Base-by-base conservation (phyloP, 2,113 vertebrate species). In the Neolamprologus sp. region DNA sequence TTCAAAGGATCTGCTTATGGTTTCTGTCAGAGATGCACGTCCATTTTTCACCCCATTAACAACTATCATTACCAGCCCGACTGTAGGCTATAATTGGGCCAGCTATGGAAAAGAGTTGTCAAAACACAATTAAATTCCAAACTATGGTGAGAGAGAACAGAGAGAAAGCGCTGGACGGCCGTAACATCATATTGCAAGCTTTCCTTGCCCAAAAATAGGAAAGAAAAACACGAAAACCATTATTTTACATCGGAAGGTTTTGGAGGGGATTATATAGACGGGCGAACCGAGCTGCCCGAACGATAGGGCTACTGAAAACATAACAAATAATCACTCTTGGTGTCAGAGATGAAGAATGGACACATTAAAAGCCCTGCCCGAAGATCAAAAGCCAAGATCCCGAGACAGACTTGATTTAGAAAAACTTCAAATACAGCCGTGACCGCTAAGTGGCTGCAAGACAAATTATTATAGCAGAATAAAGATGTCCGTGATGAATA, bases 101-200 rank as follows among this genome's bases (percentile, higher is more conserved):
- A 89, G 93, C 92, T 90, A 89, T 92, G 91, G 93, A 96, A 96
- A 96, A 95, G 93, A 96, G 94, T 96, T 95, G 94, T 96, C 96
- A 96, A 96, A 97, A 96, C 94, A 96, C 94, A 96, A 97, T 96
- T 96, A 96, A 95, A 94, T 94, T 94, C 93, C 92, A 95, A 94
- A 93, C 90, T 94, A 94, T 88, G 93, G 94, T 93, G 91, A 93
- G 89, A 89, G 92, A 93, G 92, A 93, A 90, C 87, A 94, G 92
- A 92, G 87, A 89, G 87, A 92, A 93, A 92, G 91, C 3, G 83
- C 85, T 93, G 91, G 90, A 93, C 21, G 91, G 90, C 93, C 87
- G 80, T 92, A 95, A 93, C 92, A 94, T 95, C 92, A 93, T 92
- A 93, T 90, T 92, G 91, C 93, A 28, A 90, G 85, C 88, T 94